Conservation (phyloP, 2,888 invertebrate genomes). For the Hyposoter didymator region DNA sequence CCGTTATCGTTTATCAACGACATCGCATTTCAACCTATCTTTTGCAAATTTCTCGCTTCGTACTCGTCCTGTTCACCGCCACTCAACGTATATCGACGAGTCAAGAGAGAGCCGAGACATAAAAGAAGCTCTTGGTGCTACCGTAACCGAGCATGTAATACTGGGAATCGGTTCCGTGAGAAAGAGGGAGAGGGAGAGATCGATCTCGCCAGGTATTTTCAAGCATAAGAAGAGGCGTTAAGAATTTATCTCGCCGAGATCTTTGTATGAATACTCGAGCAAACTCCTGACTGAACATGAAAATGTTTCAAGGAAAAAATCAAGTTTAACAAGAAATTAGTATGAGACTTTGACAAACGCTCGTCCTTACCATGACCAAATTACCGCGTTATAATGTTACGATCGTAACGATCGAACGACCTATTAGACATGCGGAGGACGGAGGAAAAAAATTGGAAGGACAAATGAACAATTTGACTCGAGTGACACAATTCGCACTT, state of each 20-base stretch:
- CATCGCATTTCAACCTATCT: neutral
- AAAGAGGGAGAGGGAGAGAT: constrained; percentile 64
- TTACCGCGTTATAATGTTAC: constrained; percentile 42
- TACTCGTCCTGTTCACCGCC: constrained; percentile 40
- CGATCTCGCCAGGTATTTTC: constrained; percentile 50
- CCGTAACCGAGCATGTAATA: constrained; percentile 71
- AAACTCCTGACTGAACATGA: constrained; percentile 13
- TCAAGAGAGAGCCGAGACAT: constrained; percentile 43
- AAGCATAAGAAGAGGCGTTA: constrained; percentile 44
- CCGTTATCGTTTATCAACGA: neutral
- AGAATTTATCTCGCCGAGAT: constrained; percentile 57
- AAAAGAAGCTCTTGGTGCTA: constrained; percentile 66
- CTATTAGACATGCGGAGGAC: constrained; percentile 7
- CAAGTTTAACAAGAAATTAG: constrained; percentile 18
- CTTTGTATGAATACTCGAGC: constrained; percentile 19
- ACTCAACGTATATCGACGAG: constrained; percentile 10
- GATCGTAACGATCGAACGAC: constrained; percentile 8
- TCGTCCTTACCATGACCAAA: constrained; percentile 42
- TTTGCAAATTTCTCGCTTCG: constrained; percentile 42
- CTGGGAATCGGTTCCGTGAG: constrained; percentile 65
- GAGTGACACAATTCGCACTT: constrained; percentile 42
- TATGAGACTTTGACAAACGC: constrained; percentile 26
- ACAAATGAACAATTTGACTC: constrained; percentile 47
- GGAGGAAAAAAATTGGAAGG: constrained; percentile 48
- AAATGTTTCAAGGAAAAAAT: neutral